Evolutionary conservation across 2,113 vertebrate genomes (phyloP).

Genomic region (Brachyistius frenatus): DNA sequence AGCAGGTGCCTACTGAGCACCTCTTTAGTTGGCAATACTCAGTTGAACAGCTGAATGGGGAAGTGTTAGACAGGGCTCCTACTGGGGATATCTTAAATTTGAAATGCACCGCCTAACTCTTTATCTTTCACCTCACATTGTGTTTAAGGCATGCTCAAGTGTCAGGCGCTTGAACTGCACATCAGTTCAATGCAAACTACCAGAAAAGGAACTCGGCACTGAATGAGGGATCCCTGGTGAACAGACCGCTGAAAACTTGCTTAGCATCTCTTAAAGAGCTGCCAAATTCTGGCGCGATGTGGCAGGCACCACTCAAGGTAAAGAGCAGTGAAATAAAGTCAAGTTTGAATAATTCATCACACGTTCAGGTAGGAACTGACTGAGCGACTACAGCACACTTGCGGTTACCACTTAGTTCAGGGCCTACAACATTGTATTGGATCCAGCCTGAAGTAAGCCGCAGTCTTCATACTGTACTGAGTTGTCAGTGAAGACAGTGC

Average conservation of each 20-base stretch:
- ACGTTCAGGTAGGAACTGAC: constrained; percentile 18
- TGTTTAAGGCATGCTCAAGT: constrained; percentile 47
- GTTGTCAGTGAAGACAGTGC: constrained; percentile 5
- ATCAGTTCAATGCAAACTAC: constrained; percentile 44
- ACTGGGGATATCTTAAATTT: constrained; percentile 42
- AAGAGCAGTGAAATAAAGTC: constrained; percentile 7
- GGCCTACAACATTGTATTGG: constrained; percentile 13
- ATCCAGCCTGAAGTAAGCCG: constrained; percentile 15
- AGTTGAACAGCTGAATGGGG: constrained; percentile 36
- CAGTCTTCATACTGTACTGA: background rate
- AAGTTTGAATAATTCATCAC: constrained; percentile 53
- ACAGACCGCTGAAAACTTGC: constrained; percentile 27
- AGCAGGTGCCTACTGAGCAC: constrained; percentile 30
- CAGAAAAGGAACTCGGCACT: constrained; percentile 15
- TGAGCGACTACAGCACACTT: constrained; percentile 6
- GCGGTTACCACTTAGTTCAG: constrained; percentile 12
- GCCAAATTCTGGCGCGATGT: constrained; percentile 31
- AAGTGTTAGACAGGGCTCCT: constrained; percentile 33
- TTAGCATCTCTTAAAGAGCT: constrained; percentile 44
- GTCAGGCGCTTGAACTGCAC: constrained; percentile 39
- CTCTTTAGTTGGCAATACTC: constrained; percentile 42
- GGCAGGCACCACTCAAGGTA: constrained; percentile 25
- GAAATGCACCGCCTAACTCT: constrained; percentile 38
- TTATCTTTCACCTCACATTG: constrained; percentile 51
- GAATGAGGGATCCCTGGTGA: constrained; percentile 52